Evolutionary conservation across 1,140 invertebrate genomes (phyloP).

Genomic region (Papilio polytes): DNA sequence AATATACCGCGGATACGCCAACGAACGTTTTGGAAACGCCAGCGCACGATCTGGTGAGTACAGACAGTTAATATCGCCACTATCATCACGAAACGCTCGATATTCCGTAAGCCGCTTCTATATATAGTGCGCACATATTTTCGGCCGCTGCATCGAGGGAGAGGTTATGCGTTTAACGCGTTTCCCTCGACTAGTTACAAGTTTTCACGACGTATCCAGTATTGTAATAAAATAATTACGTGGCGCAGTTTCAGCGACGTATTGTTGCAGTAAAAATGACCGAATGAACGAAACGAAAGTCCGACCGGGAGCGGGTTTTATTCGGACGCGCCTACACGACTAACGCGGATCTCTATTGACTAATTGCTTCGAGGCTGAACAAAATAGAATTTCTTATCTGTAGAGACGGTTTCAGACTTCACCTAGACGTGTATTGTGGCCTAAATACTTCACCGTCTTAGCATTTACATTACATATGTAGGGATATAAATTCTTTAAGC

Average conservation of each 20-base stretch:
- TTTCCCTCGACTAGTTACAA: constrained; percentile 52
- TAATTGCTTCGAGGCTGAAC: constrained; percentile 66
- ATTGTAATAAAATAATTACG: constrained; percentile 43
- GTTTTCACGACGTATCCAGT: constrained; percentile 48
- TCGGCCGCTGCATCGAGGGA: constrained; percentile 65
- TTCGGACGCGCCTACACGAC: constrained; percentile 48
- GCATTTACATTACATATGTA: constrained; percentile 42
- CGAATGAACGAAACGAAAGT: constrained; percentile 60
- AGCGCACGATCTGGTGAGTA: constrained; percentile 79
- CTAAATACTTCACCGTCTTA: constrained; percentile 66
- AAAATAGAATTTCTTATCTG: constrained; percentile 72
- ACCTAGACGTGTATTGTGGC: constrained; percentile 56
- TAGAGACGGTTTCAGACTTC: constrained; percentile 44
- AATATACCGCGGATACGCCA: constrained; percentile 71
- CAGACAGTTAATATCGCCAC: constrained; percentile 33
- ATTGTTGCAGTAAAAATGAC: constrained; percentile 33
- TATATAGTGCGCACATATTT: constrained; percentile 68
- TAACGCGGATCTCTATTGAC: constrained; percentile 55
- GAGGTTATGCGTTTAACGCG: constrained; percentile 62
- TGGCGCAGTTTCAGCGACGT: constrained; percentile 45
- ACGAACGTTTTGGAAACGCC: constrained; percentile 61
- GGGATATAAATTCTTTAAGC: constrained; percentile 21
- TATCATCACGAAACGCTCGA: constrained; percentile 43
- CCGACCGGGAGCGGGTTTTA: constrained; percentile 51
- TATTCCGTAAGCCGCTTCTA: constrained; percentile 53